Conservation (phyloP, 1,140 invertebrate species). For the Oncopeltus fasciatus region DNA sequence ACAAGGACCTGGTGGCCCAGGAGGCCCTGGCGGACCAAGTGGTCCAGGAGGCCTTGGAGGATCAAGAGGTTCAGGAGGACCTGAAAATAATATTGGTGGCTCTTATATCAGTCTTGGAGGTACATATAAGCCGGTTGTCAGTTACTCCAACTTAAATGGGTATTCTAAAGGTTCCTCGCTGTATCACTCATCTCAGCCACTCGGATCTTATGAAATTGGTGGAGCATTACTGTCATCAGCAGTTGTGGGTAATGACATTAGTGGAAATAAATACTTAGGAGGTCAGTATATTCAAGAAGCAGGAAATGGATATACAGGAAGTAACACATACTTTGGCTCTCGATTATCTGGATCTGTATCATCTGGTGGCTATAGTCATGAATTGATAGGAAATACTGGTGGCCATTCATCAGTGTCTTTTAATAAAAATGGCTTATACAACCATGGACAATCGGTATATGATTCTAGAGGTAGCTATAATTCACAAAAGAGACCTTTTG, state of each 20-base stretch:
- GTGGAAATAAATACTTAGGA: no score
- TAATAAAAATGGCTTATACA: conserved; percentile 28
- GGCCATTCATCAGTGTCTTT: background rate
- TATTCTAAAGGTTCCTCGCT: no score
- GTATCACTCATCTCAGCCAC: no score
- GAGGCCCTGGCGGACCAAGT: background rate
- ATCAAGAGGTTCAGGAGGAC: background rate
- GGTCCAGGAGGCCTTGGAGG: background rate
- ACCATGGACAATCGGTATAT: conserved; percentile 20
- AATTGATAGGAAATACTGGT: conserved; percentile 10
- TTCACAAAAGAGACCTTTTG: conserved; percentile 15
- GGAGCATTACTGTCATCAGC: no score
- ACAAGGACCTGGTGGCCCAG: conserved; percentile 20
- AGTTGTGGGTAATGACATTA: no score
- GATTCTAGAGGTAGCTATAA: conserved; percentile 29
- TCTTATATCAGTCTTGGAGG: background rate
- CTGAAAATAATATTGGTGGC: background rate
- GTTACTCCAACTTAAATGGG: no score
- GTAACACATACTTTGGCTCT: no score
- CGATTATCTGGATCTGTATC: background rate
- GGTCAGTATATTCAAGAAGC: no score
- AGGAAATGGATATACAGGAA: no score
- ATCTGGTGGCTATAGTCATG: conserved; percentile 24
- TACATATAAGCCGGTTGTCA: no score
- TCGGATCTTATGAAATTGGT: no score